A percentile compares a stretch with the other conserved stretches of the same genome.
Conservation (phyloP, 2,888 invertebrate genomes). For the Limnephilus marmoratus region DNA sequence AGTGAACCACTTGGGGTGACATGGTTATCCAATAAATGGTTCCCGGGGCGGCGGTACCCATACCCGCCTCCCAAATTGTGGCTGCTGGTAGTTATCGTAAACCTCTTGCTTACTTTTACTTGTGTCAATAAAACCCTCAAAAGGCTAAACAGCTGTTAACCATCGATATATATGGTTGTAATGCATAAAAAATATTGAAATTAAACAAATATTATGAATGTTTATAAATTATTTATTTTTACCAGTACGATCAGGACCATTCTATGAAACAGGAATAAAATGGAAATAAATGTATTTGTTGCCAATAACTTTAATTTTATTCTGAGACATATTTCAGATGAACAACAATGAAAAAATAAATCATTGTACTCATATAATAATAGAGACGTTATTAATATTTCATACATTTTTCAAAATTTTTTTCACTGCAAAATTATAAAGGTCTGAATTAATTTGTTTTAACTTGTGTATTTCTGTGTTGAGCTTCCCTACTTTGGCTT, state of each 20-base stretch:
- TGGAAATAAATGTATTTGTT: background rate
- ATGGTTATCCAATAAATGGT: too few species aligned
- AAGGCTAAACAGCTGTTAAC: too few species aligned
- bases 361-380: background rate
- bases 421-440: slow-evolving; percentile 77
- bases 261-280: background rate
- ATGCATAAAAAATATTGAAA: background rate
- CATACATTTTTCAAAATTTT: slow-evolving; percentile 70
- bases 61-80: too few species aligned
- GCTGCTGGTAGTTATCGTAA: too few species aligned
- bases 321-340: background rate
- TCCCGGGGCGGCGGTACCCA: too few species aligned
- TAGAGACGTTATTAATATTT: background rate
- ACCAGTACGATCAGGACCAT: background rate
- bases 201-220: background rate
- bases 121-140: too few species aligned
- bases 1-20: too few species aligned
- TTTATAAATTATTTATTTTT: background rate
- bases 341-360: background rate
- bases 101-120: too few species aligned
- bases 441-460: slow-evolving; percentile 78
- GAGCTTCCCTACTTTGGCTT: slow-evolving; percentile 68
- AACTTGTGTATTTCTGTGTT: slow-evolving; percentile 77
- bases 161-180: too few species aligned
- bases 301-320: background rate